These are phyloP conservation scores for Metridium senile DNA, from an alignment of 92 coral and sea anemone species.

Conservation along the genomic window DNA sequence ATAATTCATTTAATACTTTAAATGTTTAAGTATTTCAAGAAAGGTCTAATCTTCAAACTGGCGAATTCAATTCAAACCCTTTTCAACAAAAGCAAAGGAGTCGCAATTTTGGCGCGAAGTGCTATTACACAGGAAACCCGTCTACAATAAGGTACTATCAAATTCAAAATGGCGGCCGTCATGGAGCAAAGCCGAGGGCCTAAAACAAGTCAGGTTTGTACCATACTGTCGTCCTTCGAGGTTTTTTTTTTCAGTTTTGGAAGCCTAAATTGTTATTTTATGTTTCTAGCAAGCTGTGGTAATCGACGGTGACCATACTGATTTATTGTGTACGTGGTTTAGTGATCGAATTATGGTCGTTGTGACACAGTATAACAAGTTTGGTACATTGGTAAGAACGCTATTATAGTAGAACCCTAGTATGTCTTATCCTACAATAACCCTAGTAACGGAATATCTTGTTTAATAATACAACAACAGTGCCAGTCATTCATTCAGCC, in stretches of 20 bases:
- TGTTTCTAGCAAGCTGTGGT: conserved; percentile 22
- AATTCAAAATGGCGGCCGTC: conserved; percentile 40
- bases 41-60: no score
- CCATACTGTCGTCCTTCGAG: background rate
- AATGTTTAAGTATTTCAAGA: no score
- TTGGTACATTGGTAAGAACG: conserved; percentile 32
- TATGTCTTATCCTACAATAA: background rate
- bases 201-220: conserved; percentile 24
- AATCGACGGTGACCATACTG: conserved; percentile 37
- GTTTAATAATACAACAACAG: no score
- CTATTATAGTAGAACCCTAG: background rate
- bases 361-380: conserved; percentile 33
- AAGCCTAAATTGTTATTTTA: background rate
- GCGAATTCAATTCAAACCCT: no score
- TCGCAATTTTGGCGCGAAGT: background rate
- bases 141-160: background rate
- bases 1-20: no score
- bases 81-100: no score
- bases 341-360: conserved; percentile 19
- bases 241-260: background rate
- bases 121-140: conserved; percentile 17
- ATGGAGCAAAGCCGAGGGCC: conserved; percentile 4
- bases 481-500: no score
- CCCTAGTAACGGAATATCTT: no score
- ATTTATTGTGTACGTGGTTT: conserved; percentile 20